A percentile compares a stretch with the other conserved stretches of the same genome.
Conservation (phyloP, 2,797 vertebrate genomes). For the Phoebastria nigripes region DNA sequence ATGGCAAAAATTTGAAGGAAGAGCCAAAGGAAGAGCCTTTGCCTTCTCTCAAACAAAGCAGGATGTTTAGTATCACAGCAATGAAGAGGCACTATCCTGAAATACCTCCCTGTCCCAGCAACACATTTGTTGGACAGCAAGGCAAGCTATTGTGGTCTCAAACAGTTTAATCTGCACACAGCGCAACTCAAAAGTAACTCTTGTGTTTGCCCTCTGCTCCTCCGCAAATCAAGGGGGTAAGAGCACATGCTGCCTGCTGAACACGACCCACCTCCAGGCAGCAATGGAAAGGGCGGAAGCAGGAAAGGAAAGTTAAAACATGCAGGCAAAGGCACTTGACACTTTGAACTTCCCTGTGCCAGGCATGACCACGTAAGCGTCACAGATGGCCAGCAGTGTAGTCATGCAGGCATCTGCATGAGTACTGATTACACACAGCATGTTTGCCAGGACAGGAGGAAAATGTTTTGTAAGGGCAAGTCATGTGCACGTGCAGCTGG, state of each 20-base stretch:
- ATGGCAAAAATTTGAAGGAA: neutral
- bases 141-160: neutral
- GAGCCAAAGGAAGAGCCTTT: neutral
- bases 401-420: neutral
- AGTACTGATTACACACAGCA: neutral
- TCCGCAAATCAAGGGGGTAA: neutral
- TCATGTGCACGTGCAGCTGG: rapidly evolving
- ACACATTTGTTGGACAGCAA: neutral
- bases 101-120: neutral
- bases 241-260: neutral
- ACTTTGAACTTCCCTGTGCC: neutral
- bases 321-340: neutral
- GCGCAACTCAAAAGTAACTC: neutral
- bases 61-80: neutral
- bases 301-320: neutral
- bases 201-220: neutral
- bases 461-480: neutral
- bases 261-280: neutral
- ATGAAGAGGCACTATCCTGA: neutral
- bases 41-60: neutral
- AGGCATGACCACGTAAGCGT: neutral
- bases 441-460: neutral
- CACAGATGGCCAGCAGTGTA: neutral
- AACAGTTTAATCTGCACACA: neutral
- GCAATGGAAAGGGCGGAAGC: neutral